phyloP scores from a whole-genome alignment of 2,113 vertebrate genomes.

The Clupea harengus region DNA sequence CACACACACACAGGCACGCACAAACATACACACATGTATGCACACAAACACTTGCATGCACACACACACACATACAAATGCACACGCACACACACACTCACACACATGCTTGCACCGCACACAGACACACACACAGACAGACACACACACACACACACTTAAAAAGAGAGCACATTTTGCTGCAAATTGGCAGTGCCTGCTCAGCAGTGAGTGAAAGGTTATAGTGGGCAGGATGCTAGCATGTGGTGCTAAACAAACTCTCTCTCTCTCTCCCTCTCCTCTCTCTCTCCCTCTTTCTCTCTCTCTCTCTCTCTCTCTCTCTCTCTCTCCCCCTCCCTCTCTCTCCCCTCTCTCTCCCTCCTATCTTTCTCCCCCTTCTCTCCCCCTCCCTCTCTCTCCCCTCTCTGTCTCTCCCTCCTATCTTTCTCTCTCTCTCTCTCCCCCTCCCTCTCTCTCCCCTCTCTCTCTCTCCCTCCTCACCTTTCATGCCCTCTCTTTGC shows the following conservation, averaged over 20 bases:
- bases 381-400: not conserved
- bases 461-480: too few species aligned
- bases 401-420: conserved; percentile 42
- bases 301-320: conserved; percentile 48
- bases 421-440: conserved; percentile 54
- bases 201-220: conserved; percentile 69
- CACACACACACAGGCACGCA: not conserved
- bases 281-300: conserved; percentile 42
- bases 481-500: too few species aligned
- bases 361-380: too few species aligned
- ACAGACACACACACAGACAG: too few species aligned
- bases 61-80: too few species aligned
- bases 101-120: too few species aligned
- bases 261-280: conserved; percentile 51
- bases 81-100: too few species aligned
- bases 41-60: too few species aligned
- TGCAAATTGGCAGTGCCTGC: conserved; percentile 76
- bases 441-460: conserved; percentile 25
- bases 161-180: conserved; percentile 63
- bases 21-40: too few species aligned
- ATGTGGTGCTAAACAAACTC: conserved; percentile 72
- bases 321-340: conserved; percentile 49
- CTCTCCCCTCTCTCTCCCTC: conserved; percentile 41
- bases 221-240: conserved; percentile 60
- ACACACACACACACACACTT: too few species aligned